These are phyloP conservation scores for Polymixis lichenea DNA, from an alignment of 2,888 invertebrate species.

Conservation along the genomic window DNA sequence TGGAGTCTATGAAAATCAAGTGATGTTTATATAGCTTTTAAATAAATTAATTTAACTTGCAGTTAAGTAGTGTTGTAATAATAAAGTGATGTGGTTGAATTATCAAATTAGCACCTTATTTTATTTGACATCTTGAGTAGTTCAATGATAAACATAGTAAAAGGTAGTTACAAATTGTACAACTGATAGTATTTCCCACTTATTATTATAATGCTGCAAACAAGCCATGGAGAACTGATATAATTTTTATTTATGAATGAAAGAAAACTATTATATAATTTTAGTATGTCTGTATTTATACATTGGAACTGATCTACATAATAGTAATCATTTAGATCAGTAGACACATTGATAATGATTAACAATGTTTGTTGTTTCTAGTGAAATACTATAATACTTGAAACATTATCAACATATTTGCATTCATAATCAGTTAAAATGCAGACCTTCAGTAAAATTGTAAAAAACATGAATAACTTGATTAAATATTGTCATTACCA, in stretches of 20 bases:
- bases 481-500: not conserved
- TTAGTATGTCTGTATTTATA: not conserved
- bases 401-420: slow-evolving; percentile 26
- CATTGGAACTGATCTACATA: slow-evolving; percentile 28
- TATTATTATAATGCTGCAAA: too few species aligned
- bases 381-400: slow-evolving; percentile 20
- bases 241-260: not conserved
- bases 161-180: not conserved
- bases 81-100: not conserved
- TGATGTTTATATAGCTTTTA: slow-evolving; percentile 7
- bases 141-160: too few species aligned
- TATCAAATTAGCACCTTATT: not conserved
- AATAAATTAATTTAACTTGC: not conserved
- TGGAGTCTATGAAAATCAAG: not conserved
- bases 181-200: not conserved
- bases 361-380: slow-evolving; percentile 34
- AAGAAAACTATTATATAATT: not conserved
- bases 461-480: not conserved
- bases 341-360: slow-evolving; percentile 25
- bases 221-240: not conserved
- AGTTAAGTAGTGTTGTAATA: not conserved
- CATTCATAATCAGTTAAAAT: slow-evolving; percentile 45
- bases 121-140: not conserved
- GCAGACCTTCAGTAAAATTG: slow-evolving; percentile 11
- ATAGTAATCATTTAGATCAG: slow-evolving; percentile 31